phyloP scores from a whole-genome alignment of 1,140 invertebrate species.

The Drosophila jambulina region DNA sequence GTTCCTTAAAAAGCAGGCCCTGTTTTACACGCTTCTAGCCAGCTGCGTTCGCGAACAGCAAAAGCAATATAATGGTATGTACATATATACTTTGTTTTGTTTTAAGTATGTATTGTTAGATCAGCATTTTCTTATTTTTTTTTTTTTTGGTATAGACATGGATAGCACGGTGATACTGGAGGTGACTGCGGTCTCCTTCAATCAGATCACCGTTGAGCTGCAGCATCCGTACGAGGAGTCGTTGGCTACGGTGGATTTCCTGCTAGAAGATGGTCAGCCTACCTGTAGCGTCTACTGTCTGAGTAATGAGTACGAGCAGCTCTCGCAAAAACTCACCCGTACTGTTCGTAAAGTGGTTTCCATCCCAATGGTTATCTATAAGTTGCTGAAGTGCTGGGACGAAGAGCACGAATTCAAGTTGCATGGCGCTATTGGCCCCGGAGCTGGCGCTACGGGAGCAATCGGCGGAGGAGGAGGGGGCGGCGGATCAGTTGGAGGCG shows the following conservation, averaged over 20 bases:
- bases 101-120: neutral
- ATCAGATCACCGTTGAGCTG: slow-evolving; percentile 95
- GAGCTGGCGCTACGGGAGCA: slow-evolving; percentile 84
- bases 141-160: slow-evolving; percentile 86
- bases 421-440: slow-evolving; percentile 83
- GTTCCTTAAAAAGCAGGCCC: slow-evolving; percentile 94
- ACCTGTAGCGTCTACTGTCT: slow-evolving; percentile 89
- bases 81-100: no score
- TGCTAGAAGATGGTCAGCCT: slow-evolving; percentile 92
- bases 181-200: slow-evolving; percentile 94
- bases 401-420: slow-evolving; percentile 86
- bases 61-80: slow-evolving; percentile 88
- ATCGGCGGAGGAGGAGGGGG: slow-evolving; percentile 44
- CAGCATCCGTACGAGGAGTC: slow-evolving; percentile 97
- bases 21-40: slow-evolving; percentile 95
- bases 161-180: slow-evolving; percentile 95
- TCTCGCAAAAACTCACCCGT: slow-evolving; percentile 91
- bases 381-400: slow-evolving; percentile 89
- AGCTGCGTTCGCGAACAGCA: slow-evolving; percentile 94
- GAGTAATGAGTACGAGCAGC: slow-evolving; percentile 86
- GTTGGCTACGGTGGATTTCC: slow-evolving; percentile 96
- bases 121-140: neutral
- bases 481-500: slow-evolving; percentile 26
- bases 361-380: slow-evolving; percentile 93
- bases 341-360: slow-evolving; percentile 96